Evolutionary conservation across 2,113 vertebrate genomes (phyloP).

Genomic region (Myrmecophaga tridactyla): DNA sequence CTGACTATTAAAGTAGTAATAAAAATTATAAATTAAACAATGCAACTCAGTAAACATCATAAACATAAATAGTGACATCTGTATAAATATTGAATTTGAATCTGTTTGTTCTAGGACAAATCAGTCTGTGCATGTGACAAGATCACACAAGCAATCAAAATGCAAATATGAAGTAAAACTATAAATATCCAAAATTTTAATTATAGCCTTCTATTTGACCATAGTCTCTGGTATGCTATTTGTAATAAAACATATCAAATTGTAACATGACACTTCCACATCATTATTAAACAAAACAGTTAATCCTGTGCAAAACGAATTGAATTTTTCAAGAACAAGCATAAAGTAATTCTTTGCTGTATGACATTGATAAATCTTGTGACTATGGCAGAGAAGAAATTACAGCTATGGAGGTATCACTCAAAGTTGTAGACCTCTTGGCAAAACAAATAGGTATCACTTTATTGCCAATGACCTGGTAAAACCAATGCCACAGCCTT

Average conservation of each 20-base stretch:
- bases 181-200: slow-evolving; percentile 16
- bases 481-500: slow-evolving; percentile 55
- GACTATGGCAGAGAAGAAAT: background rate
- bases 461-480: slow-evolving; percentile 58
- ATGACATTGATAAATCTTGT: slow-evolving; percentile 52
- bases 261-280: slow-evolving; percentile 43
- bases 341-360: slow-evolving; percentile 22
- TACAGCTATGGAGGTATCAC: background rate
- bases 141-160: background rate
- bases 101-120: slow-evolving; percentile 16
- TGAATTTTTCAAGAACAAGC: slow-evolving; percentile 26
- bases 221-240: background rate
- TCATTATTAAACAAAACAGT: slow-evolving; percentile 48
- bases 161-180: slow-evolving; percentile 16
- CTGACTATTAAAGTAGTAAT: slow-evolving; percentile 23
- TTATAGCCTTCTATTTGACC: background rate
- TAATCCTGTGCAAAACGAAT: slow-evolving; percentile 21
- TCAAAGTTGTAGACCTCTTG: slow-evolving; percentile 58
- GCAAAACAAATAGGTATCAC: slow-evolving; percentile 45
- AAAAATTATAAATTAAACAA: slow-evolving; percentile 35
- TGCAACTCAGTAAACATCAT: slow-evolving; percentile 19
- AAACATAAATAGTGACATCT: slow-evolving; percentile 33
- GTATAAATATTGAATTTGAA: slow-evolving; percentile 19
- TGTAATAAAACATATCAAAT: slow-evolving; percentile 25
- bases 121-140: background rate